These are phyloP conservation scores for Emesis furor DNA, from an alignment of 2,888 invertebrate species.

Conservation along the genomic window DNA sequence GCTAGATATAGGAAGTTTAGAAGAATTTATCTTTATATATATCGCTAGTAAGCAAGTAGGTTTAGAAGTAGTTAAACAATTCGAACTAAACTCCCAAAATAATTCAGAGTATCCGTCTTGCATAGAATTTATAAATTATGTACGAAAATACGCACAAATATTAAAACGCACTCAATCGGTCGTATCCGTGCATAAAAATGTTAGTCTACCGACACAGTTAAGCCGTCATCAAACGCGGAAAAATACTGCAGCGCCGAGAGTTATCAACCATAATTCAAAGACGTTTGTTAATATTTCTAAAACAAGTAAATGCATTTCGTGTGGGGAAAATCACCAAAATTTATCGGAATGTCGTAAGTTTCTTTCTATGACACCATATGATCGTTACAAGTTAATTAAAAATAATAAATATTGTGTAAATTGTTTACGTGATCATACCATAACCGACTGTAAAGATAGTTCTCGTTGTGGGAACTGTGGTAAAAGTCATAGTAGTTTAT, in stretches of 20 bases:
- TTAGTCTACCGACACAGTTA: not conserved
- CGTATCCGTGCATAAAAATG: not conserved
- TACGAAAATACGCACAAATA: not conserved
- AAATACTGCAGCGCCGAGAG: not conserved
- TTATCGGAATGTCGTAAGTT: not conserved
- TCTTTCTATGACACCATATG: constrained; percentile 11
- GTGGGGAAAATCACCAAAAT: not conserved
- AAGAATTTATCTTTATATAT: constrained; percentile 33
- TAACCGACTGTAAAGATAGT: too few relatives aligned
- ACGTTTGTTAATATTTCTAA: not conserved
- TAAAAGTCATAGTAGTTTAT: too few relatives aligned
- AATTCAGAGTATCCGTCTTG: constrained; percentile 10
- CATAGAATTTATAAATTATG: constrained; percentile 16
- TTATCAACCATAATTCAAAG: not conserved
- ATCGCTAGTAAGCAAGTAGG: constrained; percentile 27
- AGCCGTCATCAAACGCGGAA: not conserved
- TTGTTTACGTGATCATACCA: constrained; percentile 19
- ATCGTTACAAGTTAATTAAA: constrained; percentile 27
- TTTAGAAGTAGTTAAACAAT: constrained; percentile 23
- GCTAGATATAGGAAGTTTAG: constrained; percentile 3
- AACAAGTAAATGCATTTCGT: not conserved
- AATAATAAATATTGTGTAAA: constrained; percentile 21
- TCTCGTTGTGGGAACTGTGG: too few relatives aligned
- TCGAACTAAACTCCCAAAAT: constrained; percentile 15
- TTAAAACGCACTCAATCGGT: not conserved